phyloP scores from a whole-genome alignment of 2,888 invertebrate species.

The Thereva nobilitata region DNA sequence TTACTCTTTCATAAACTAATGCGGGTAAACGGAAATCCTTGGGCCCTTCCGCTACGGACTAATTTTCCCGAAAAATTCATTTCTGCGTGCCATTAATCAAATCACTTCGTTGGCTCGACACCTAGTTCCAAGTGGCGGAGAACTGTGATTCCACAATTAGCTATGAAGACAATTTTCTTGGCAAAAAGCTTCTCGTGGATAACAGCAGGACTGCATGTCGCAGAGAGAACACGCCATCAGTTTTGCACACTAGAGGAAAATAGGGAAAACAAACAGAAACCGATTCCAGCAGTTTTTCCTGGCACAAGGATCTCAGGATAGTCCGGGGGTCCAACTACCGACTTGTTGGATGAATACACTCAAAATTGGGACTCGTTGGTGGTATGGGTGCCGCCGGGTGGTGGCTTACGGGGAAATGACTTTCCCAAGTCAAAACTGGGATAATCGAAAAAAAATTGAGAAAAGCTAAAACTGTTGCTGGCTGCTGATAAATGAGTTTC shows the following conservation, averaged over 20 bases:
- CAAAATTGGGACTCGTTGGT: neutral
- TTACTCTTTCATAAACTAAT: neutral
- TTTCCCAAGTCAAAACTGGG: conserved; percentile 7
- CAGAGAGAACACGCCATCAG: neutral
- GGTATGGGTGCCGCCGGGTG: conserved; percentile 2
- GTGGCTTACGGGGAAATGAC: conserved; percentile 10
- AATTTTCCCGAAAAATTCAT: conserved; percentile 14
- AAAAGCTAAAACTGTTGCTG: conserved; percentile 28
- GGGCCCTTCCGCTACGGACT: neutral
- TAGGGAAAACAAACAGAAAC: conserved; percentile 28
- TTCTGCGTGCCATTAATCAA: conserved; percentile 33
- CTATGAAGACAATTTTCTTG: conserved; percentile 4
- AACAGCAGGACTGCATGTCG: conserved; percentile 24
- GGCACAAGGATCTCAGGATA: neutral
- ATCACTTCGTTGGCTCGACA: conserved; percentile 24
- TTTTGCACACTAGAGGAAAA: neutral
- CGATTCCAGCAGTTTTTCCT: conserved; percentile 14
- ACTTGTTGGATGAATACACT: conserved; percentile 20
- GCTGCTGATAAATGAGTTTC: conserved; percentile 30
- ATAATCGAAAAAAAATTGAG: conserved; percentile 28
- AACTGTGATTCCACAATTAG: conserved; percentile 24
- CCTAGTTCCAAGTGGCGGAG: conserved; percentile 21
- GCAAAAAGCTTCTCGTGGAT: conserved; percentile 24
- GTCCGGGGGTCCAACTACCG: conserved; percentile 4
- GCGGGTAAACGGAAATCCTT: neutral